phyloP scores from a whole-genome alignment of 2,888 invertebrate species.

The Gastracanthus pulcherrimus region DNA sequence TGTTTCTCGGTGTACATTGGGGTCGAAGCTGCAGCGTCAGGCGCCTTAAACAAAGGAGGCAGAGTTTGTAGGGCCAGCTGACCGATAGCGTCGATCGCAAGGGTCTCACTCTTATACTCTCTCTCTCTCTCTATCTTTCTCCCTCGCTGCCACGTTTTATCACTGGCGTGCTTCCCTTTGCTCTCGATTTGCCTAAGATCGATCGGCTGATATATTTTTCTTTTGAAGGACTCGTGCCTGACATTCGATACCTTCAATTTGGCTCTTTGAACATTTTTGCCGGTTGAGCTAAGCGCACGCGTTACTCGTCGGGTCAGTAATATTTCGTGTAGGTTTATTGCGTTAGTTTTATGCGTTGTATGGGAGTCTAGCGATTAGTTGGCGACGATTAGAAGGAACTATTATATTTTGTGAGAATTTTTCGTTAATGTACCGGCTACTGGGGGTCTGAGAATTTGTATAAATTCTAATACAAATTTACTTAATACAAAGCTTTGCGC shows the following conservation, averaged over 20 bases:
- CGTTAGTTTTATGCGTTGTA: too few species aligned
- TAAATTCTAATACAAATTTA: too few species aligned
- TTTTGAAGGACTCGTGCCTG: conserved; percentile 27
- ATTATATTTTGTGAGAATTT: neutral
- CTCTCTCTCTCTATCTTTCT: too few species aligned
- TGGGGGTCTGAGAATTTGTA: too few species aligned
- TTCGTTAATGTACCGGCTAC: too few species aligned
- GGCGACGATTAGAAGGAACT: too few species aligned
- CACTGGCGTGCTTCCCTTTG: conserved; percentile 9
- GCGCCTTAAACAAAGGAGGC: conserved; percentile 70
- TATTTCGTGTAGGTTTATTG: neutral
- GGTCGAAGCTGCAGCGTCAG: conserved; percentile 77
- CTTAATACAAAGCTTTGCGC: too few species aligned
- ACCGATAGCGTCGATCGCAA: conserved; percentile 64
- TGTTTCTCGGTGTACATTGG: conserved; percentile 59
- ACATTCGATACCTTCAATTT: conserved; percentile 54
- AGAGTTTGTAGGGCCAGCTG: too few species aligned
- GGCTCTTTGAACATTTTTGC: conserved; percentile 4
- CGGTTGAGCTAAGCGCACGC: neutral
- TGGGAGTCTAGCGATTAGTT: neutral
- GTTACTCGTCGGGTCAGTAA: neutral
- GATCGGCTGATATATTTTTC: conserved; percentile 52
- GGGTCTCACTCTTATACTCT: too few species aligned
- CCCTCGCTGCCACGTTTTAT: conserved; percentile 32
- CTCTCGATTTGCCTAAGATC: conserved; percentile 54